Evolutionary conservation across 2,113 vertebrate genomes (phyloP).

Genomic region (Leptobrachium ailaonicum): DNA sequence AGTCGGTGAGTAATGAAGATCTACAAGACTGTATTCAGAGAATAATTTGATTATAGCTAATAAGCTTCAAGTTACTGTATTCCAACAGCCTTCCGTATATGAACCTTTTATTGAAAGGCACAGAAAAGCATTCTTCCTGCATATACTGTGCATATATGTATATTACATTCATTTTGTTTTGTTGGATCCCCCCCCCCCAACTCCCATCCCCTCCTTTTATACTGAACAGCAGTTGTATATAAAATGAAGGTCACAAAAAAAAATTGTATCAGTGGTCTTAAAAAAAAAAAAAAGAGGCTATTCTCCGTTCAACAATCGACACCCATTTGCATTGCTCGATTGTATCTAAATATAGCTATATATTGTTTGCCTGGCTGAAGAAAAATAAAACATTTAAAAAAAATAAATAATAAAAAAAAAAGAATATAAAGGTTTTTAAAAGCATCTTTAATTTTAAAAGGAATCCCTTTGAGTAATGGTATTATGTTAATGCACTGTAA

Average conservation of each 20-base stretch:
- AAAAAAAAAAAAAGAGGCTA: conserved; percentile 44
- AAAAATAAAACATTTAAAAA: too few species aligned
- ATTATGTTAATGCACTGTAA: background rate
- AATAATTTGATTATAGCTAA: conserved; percentile 32
- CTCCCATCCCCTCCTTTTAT: background rate
- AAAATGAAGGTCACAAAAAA: conserved; percentile 35
- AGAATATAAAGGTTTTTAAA: background rate
- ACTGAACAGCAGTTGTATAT: conserved; percentile 4
- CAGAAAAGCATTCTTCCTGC: conserved; percentile 21
- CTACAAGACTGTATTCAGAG: background rate
- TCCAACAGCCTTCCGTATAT: conserved; percentile 17
- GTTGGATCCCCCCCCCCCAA: background rate
- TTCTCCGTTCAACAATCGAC: conserved; percentile 9
- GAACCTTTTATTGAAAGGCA: conserved; percentile 16
- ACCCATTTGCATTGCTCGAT: background rate
- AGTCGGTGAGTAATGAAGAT: background rate
- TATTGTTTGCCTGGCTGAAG: background rate
- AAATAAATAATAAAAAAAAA: background rate
- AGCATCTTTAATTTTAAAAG: too few species aligned
- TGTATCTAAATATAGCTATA: conserved; percentile 13
- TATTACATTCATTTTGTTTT: conserved; percentile 26
- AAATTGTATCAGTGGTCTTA: conserved; percentile 18
- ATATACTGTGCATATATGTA: background rate
- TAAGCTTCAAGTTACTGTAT: conserved; percentile 22
- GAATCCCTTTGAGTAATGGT: background rate